phyloP scores from a whole-genome alignment of 92 coral and sea anemone genomes.

The Desmophyllum pertusum region DNA sequence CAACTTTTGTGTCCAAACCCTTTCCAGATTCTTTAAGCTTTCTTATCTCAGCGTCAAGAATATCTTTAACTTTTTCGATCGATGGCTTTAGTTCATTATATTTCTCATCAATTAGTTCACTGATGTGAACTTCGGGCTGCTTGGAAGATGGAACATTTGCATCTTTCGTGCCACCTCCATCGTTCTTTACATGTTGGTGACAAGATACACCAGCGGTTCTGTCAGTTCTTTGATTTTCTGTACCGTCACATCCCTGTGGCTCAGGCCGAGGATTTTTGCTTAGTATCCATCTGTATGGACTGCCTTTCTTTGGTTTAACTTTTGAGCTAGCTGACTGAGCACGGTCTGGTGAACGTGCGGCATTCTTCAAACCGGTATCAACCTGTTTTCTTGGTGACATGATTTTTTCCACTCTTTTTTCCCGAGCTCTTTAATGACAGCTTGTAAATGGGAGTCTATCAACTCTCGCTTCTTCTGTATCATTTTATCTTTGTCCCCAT shows the following conservation, averaged over 20 bases:
- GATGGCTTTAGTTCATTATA: conserved; percentile 71
- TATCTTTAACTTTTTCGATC: conserved; percentile 69
- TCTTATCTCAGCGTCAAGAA: conserved; percentile 70
- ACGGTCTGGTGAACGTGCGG: conserved; percentile 24
- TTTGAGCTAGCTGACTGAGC: conserved; percentile 11
- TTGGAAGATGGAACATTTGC: neutral
- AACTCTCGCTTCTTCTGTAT: conserved; percentile 73
- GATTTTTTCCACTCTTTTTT: conserved; percentile 79
- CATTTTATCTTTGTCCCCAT: conserved; percentile 60
- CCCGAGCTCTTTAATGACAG: conserved; percentile 78
- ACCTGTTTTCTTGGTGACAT: conserved; percentile 72
- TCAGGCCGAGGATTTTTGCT: conserved; percentile 73
- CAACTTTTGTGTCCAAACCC: neutral
- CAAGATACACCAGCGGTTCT: neutral
- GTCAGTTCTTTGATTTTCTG: conserved; percentile 53
- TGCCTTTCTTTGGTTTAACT: conserved; percentile 39
- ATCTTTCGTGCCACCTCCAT: neutral
- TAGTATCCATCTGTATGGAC: conserved; percentile 55
- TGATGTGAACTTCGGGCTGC: conserved; percentile 8
- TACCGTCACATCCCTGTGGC: conserved; percentile 84
- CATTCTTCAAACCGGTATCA: conserved; percentile 76
- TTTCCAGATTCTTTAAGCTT: conserved; percentile 44
- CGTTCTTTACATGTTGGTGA: neutral
- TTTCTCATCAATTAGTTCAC: conserved; percentile 56
- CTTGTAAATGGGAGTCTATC: conserved; percentile 79